These are phyloP conservation scores for Cynopterus sphinx DNA, from an alignment of 2,797 vertebrate species.

Conservation along the genomic window DNA sequence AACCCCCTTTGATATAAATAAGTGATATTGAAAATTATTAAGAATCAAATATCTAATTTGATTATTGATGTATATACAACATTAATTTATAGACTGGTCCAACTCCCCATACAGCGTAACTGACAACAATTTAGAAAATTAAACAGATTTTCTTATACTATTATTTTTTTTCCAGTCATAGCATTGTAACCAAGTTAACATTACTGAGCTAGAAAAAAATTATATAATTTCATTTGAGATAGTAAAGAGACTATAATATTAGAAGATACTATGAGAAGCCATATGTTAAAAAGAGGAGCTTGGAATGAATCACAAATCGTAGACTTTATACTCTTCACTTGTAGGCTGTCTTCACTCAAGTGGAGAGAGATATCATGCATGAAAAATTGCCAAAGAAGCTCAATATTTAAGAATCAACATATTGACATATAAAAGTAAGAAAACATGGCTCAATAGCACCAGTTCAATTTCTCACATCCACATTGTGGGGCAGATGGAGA, in stretches of 20 bases:
- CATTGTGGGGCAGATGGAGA: conserved; percentile 14
- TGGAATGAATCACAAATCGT: background rate
- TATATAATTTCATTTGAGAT: background rate
- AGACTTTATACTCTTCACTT: background rate
- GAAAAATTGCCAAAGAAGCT: background rate
- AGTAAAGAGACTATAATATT: background rate
- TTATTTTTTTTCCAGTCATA: background rate
- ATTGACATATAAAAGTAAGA: background rate
- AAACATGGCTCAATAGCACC: background rate
- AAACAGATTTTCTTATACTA: background rate
- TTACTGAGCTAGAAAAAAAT: background rate
- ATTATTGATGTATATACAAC: background rate
- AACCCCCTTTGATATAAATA: background rate
- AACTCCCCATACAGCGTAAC: background rate
- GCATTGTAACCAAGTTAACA: background rate
- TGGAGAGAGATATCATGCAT: background rate
- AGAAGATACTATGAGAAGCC: background rate
- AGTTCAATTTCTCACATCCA: background rate
- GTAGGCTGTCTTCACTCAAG: background rate
- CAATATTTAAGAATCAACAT: background rate
- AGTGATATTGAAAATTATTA: background rate
- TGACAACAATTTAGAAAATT: background rate
- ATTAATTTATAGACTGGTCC: background rate
- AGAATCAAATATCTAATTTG: background rate
- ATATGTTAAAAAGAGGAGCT: background rate